Conservation (phyloP, 2,113 vertebrate genomes). For the Brienomyrus longianalis region DNA sequence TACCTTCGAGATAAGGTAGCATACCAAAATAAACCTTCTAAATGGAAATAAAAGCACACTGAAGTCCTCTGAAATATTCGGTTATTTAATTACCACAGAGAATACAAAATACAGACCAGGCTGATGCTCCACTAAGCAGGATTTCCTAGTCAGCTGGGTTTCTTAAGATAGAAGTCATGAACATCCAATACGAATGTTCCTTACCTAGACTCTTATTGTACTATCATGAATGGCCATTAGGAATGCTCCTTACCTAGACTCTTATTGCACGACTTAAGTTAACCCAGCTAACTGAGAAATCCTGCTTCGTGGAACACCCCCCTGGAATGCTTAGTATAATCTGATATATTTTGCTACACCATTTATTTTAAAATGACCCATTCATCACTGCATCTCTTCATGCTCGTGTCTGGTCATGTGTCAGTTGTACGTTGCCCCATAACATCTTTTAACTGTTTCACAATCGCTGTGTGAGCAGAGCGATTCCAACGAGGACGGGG, state of each 20-base stretch:
- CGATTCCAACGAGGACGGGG: conserved; percentile 20
- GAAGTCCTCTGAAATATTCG: neutral
- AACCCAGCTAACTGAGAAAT: neutral
- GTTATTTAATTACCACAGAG: neutral
- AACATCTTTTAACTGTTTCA: neutral
- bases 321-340: neutral
- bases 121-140: neutral
- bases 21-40: neutral
- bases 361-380: neutral
- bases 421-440: neutral
- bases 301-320: neutral
- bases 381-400: too few species aligned
- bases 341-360: neutral
- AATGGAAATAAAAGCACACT: neutral
- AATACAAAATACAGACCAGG: neutral
- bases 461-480: conserved; percentile 6
- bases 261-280: neutral
- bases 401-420: neutral
- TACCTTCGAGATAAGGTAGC: conserved; percentile 16
- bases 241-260: neutral
- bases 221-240: neutral
- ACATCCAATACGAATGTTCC: too few species aligned
- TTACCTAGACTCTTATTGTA: too few species aligned
- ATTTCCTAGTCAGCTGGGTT: neutral
- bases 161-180: too few species aligned